Evolutionary conservation across 2,888 invertebrate genomes (phyloP), one percentile per base, ranked within the genome.

Genomic region (Celastrina argiolus): DNA sequence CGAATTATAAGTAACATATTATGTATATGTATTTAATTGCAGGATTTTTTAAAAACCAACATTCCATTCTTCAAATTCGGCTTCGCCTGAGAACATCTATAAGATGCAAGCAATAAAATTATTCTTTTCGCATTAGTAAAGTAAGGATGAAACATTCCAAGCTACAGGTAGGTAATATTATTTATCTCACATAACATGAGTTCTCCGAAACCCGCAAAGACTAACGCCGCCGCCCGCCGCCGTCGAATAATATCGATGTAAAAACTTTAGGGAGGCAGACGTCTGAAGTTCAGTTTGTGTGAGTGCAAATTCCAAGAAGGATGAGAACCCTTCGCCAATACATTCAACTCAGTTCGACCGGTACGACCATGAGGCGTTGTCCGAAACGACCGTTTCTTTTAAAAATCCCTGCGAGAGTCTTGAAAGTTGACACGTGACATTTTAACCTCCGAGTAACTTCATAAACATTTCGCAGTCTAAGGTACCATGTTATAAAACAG

Each of bases 281-380:
- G 74, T 77, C 77, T 79, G 75, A 78, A 75, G 72, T 74, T 73
- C 66, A 67, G 67, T 76, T 76, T 78, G 84, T 84, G 85, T 85
- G 87, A 79, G 87, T 85, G 84, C 81, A 80, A 88, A 86, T 88
- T 88, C 88, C 83, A 78, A 81, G 88, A 88, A 88, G 87, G 87
- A 83, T 81, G 79, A 80, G 81, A 81, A 82, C 82, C 81, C 78
- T 69, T 69, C 76, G 80, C 79, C 79, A 78, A 82, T 82, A 78
- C 82, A 77, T 83, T 84, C 81, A 84, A 83, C 83, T 81, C 78
- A 71, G 75, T 75, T 76, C 73, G 78, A 81, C 80, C 78, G 81
- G 76, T 78, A 79, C 74, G 73, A 67, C 71, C 70, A 70, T 74
- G 71, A 70, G 69, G 71, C 67, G 61, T 22, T 36, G 61, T 61